Evolutionary conservation across 2,888 invertebrate species (phyloP), one percentile per base, ranked within the genome.

Genomic region (Galerucella nymphaeae): DNA sequence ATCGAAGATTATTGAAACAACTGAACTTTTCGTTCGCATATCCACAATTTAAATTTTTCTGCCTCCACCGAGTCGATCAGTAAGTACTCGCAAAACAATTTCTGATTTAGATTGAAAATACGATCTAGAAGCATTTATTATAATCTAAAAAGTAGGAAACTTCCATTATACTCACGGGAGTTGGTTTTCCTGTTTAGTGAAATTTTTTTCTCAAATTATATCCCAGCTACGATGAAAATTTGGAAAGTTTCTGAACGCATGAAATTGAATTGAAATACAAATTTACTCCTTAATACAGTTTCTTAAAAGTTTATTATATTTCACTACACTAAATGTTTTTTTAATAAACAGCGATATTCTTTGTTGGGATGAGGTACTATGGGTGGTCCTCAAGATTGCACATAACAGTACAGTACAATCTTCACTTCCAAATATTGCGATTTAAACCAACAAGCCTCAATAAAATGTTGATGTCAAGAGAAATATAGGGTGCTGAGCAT

Each of bases 1-100:
- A 30, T 69, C 69, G 69, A 41, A 69, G 69, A 69, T 69, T 69
- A 69, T 69, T 69, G 69, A 69, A 62, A 69, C 69, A 69, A 55
- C 53, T 55, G 63, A 69, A 69, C 69, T 69, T 69, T 62, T 50
- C 62, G 61, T 16, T 48, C 68, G 68, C 62, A 53, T 62, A 55
- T 42, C 41, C 41, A 41, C 63, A 50, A 69, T 62, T 55, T 23
- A 63, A 69, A 62, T 63, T 63, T 69, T 63, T 41, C 42, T 41
- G 63, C 55, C 55, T 69, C 42, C 55, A 38, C 23, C 38, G 30
- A 18, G 13, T 69, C 62, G 69, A 69, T 69, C 58, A 30, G 48
- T 64, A n/a, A 30, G 50, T 38, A 48, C 59, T 30, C 20, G 30
- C 1, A 42, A 67, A 59, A 67, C 48, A 67, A 67, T 59, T 59